phyloP scores from a whole-genome alignment of 2,888 invertebrate genomes.

The Tetranychus piercei region DNA sequence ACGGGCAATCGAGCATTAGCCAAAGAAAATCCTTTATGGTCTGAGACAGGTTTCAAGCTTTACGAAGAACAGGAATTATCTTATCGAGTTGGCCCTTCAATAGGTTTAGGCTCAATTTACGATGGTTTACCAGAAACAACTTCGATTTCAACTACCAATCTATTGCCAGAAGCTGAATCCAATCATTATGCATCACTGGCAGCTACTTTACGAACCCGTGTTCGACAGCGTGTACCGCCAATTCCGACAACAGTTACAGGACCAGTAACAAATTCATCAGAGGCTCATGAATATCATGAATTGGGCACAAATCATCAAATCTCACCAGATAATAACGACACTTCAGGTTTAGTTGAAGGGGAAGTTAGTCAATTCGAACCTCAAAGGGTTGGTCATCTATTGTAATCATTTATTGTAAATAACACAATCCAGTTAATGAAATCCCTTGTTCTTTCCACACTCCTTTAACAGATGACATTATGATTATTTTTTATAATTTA shows the following conservation, averaged over 20 bases:
- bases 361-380: background rate
- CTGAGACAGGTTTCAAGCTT: constrained; percentile 4
- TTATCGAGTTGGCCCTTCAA: background rate
- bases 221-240: background rate
- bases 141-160: background rate
- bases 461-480: no score
- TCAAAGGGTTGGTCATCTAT: background rate
- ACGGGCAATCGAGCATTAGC: background rate
- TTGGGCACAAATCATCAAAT: background rate
- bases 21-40: constrained; percentile 14
- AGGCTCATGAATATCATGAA: constrained; percentile 12
- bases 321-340: background rate
- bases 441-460: no score
- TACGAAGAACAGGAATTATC: constrained; percentile 14
- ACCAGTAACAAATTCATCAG: background rate
- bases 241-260: background rate
- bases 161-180: background rate
- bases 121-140: background rate
- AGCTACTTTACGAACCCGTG: background rate
- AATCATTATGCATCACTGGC: constrained; percentile 3
- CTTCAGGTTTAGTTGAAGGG: background rate
- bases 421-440: no score
- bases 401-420: background rate
- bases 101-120: background rate
- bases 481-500: no score